Evolutionary conservation across 2,113 vertebrate species (phyloP).

Genomic region (Mionectes macconnelli): DNA sequence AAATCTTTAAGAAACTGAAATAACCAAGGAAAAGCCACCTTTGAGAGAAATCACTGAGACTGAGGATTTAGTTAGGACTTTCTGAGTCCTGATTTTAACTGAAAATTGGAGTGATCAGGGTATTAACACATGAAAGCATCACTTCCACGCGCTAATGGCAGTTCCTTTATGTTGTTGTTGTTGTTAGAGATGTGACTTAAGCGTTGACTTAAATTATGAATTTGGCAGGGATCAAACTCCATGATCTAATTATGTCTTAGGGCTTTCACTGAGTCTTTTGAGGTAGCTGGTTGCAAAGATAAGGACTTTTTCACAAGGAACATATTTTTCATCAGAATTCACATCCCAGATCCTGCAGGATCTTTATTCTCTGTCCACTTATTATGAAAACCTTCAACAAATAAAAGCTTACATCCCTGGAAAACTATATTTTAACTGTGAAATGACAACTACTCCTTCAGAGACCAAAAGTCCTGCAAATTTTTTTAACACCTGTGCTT

Average conservation of each 20-base stretch:
- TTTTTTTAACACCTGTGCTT: conserved; percentile 1
- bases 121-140: conserved; percentile 63
- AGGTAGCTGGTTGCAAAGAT: conserved; percentile 28
- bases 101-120: conserved; percentile 33
- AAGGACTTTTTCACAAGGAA: not conserved
- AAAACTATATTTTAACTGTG: not conserved
- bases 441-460: not conserved
- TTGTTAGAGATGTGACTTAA: conserved; percentile 53
- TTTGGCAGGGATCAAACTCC: conserved; percentile 62
- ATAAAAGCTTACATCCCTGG: not conserved
- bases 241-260: conserved; percentile 61
- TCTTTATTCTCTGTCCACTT: not conserved
- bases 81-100: not conserved
- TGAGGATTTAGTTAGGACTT: conserved; percentile 9
- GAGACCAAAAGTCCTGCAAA: not conserved
- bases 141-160: conserved; percentile 33
- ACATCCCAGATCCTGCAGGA: not conserved
- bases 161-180: conserved; percentile 53
- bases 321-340: not conserved
- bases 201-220: conserved; percentile 61
- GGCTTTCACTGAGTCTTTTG: conserved; percentile 41
- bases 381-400: not conserved
- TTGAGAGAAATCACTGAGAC: not conserved
- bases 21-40: not conserved
- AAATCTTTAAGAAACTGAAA: not conserved